Evolutionary conservation across 2,888 invertebrate species (phyloP), one percentile per base, ranked within the genome.

Genomic region (Silvanus unidentatus): DNA sequence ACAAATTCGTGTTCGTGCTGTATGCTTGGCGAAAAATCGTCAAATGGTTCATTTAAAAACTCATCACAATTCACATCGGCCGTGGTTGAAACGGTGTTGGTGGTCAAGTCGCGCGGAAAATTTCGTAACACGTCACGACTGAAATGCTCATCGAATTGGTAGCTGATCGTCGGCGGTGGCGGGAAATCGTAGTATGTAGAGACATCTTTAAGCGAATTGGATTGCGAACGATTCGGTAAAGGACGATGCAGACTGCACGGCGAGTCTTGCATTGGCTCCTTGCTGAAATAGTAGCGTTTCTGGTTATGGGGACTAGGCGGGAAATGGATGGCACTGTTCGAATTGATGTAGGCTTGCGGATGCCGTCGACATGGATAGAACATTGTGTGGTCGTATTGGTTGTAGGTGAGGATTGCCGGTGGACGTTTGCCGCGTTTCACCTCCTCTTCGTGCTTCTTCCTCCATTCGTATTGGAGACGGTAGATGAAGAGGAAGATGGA

Each of bases 401-500:
- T 55, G 49, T 64, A 63, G 52, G 67, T 62, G 41, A 60, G 54
- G 43, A 50, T 16, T 40, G 44, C 48, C 16, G 52, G 49, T 36
- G 53, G 51, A 16, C 49, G 73, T 42, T 59, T 61, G 11, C 62
- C 60, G 16, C 59, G 52, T 40, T 54, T 58, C 34, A 54, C 27
- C 71, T 71, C 77, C 65, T 63, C 75, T 69, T 59, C 74, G 71
- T 58, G 75, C 68, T 66, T 77, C 72, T 22, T 73, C 71, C 59
- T 74, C 77, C 68, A 79, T 40, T 64, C 62, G 50, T 64, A 65
- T 71, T 84, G 84, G 58, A 85, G 82, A 80, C 83, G 82, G 67
- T 85, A 82, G 60, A 93, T 86, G 73, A 88, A 93, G 53, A 91
- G 80, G 69, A 91, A 91, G 55, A 93, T 85, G 47, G 90, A 89